These are phyloP conservation scores for Eurytoma adleriae DNA, from an alignment of 2,888 invertebrate species.

Conservation along the genomic window DNA sequence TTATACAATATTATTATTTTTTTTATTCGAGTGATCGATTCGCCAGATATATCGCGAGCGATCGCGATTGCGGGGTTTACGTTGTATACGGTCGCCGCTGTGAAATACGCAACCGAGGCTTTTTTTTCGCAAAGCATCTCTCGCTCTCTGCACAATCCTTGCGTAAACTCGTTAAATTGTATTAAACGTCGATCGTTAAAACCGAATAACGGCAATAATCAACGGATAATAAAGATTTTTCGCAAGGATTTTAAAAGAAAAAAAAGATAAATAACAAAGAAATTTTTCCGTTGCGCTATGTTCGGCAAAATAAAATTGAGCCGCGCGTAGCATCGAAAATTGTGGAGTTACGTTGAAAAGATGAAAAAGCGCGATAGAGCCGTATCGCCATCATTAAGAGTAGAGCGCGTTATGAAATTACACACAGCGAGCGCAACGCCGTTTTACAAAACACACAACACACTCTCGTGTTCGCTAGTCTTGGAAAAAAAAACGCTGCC, in stretches of 20 bases:
- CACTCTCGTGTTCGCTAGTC: background rate
- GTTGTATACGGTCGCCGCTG: background rate
- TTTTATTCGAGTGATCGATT: background rate
- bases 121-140: too few species aligned
- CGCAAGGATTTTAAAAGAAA: too few species aligned
- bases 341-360: constrained; percentile 6
- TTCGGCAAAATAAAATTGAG: background rate
- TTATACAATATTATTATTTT: constrained; percentile 8
- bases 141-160: too few species aligned
- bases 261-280: too few species aligned
- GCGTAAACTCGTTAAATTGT: too few species aligned
- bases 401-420: constrained; percentile 6
- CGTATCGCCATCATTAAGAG: constrained; percentile 5
- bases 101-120: background rate
- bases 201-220: too few species aligned
- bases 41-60: background rate
- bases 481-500: background rate
- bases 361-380: constrained; percentile 11
- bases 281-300: background rate
- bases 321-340: background rate
- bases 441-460: background rate
- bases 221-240: too few species aligned
- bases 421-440: constrained; percentile 1
- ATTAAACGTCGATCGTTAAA: too few species aligned
- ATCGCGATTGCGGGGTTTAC: background rate